Evolutionary conservation across 2,113 vertebrate genomes (phyloP), one percentile per base, ranked within the genome.

Genomic region (Engystomops pustulosus): DNA sequence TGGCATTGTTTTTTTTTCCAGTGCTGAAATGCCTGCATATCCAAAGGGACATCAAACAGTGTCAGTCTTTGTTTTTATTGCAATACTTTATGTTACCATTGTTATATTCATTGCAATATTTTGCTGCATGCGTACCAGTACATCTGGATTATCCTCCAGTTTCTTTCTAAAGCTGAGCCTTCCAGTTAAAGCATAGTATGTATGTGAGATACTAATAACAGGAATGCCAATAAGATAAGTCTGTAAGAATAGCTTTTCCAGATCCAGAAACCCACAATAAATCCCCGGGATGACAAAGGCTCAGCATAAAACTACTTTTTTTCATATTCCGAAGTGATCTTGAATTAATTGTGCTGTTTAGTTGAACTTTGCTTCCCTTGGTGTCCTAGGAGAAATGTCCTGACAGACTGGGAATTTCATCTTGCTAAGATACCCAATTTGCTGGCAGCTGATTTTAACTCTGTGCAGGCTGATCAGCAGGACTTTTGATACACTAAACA

Each of bases 301-400:
- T 71, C 72, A 84, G 41, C 74, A 91, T 89, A 87, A 86, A 90
- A 51, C 74, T 89, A 87, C 81, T 86, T 62, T 32, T 86, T 45
- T 62, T 49, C 62, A 83, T 84, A 47, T 79, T 89, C 86, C 86
- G 83, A 91, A 92, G 79, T 86, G 88, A 91, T 90, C 53, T 85
- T 25, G 0, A 38, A 92, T 92, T 92, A 93, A 91, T 89, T 90
- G 91, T 85, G 72, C 86, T 86, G 55, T 88, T 92, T 88, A 90
- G 86, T 86, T 91, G 89, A 92, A 91, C 89, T 93, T 90, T 90
- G 87, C 88, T 89, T 91, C 89, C 85, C 86, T 86, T 65, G 77
- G 90, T 91, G 90, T 91, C 92, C 91, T 90, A 90, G 89, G 93
- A 93, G 90, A 91, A 90, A 89, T 89, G 86, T 85, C 89, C 88